A percentile compares a stretch with the other conserved stretches of the same genome.
Evolutionary conservation across 2,888 invertebrate genomes (phyloP).

Genomic region (Eurois occulta): DNA sequence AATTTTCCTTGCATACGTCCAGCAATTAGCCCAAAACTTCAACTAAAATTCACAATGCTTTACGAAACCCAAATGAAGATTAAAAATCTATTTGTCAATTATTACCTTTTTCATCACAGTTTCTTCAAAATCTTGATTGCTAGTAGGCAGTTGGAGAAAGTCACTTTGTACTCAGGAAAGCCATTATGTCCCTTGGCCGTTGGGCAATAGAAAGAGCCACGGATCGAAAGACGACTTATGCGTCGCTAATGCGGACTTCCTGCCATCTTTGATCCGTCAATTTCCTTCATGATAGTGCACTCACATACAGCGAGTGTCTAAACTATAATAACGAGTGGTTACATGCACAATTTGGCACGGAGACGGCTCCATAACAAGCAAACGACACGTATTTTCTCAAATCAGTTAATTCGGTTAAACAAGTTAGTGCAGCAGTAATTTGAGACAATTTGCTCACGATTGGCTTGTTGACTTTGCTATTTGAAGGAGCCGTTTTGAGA

Average conservation of each 20-base stretch:
- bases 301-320: conserved; percentile 77
- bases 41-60: not conserved
- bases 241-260: conserved; percentile 87
- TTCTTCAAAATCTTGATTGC: not conserved
- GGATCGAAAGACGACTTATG: conserved; percentile 80
- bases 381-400: conserved; percentile 79
- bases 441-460: conserved; percentile 84
- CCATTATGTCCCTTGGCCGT: conserved; percentile 40
- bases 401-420: conserved; percentile 85
- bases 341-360: conserved; percentile 81
- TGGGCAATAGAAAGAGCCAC: conserved; percentile 72
- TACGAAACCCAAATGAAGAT: not conserved
- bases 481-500: conserved; percentile 75
- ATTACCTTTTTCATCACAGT: not conserved
- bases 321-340: conserved; percentile 73
- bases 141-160: conserved; percentile 5
- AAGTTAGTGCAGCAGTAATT: conserved; percentile 83
- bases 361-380: conserved; percentile 49
- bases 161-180: conserved; percentile 27
- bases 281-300: conserved; percentile 83
- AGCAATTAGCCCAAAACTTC: not conserved
- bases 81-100: not conserved
- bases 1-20: not conserved
- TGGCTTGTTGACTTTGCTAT: conserved; percentile 83
- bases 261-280: conserved; percentile 86